These are phyloP conservation scores for Chrosomus eos DNA, from an alignment of 2,797 vertebrate genomes.

Conservation along the genomic window DNA sequence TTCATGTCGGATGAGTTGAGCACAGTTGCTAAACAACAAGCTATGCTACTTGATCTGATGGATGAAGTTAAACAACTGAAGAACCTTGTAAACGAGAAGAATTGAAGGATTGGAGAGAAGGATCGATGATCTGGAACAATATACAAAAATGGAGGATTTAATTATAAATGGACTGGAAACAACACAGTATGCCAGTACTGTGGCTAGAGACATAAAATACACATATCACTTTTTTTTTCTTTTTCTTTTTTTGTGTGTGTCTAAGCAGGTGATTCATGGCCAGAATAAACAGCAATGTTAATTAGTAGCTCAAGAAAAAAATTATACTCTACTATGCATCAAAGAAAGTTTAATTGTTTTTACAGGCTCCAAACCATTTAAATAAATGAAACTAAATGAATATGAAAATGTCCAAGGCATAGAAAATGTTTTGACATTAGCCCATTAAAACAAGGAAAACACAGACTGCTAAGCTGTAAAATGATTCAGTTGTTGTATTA, in stretches of 20 bases:
- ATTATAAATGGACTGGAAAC: too few relatives aligned
- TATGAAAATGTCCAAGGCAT: not conserved
- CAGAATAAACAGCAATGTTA: not conserved
- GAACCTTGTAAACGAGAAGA: too few relatives aligned
- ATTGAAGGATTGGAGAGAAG: too few relatives aligned
- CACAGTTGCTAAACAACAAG: too few relatives aligned
- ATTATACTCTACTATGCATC: not conserved
- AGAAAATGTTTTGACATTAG: not conserved
- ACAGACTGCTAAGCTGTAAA: conserved; percentile 5
- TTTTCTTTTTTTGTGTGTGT: not conserved
- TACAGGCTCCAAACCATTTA: not conserved
- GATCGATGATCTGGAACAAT: too few relatives aligned
- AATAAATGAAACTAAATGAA: conserved; percentile 8
- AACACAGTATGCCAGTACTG: too few relatives aligned
- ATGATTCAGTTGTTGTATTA: conserved; percentile 30
- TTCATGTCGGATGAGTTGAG: too few relatives aligned
- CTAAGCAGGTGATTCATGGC: not conserved
- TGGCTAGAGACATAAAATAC: not conserved
- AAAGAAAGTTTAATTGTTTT: not conserved
- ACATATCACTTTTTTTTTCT: not conserved
- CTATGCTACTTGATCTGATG: too few relatives aligned
- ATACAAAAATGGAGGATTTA: too few relatives aligned
- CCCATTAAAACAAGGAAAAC: conserved; percentile 21
- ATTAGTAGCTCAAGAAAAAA: not conserved
- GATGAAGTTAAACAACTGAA: too few relatives aligned